Percentiles rank a stretch among this genome's conserved stretches.
These are phyloP conservation scores for Lasiommata megera DNA, from an alignment of 2,888 invertebrate species.

Conservation along the genomic window DNA sequence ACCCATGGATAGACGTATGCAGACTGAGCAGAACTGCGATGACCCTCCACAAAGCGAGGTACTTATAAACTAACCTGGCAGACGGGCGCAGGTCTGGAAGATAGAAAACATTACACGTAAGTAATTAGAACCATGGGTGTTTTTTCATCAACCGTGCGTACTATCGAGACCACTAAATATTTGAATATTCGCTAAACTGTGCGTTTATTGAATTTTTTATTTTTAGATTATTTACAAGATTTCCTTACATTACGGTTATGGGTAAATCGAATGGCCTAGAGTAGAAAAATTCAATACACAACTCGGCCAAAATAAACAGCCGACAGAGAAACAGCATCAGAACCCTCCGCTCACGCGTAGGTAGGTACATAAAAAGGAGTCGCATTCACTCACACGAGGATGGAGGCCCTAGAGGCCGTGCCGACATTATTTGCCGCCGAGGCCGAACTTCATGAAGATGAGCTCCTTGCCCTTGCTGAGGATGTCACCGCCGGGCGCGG, in stretches of 20 bases:
- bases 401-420: slow-evolving; percentile 50
- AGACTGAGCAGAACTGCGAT: slow-evolving; percentile 34
- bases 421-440: slow-evolving; percentile 87
- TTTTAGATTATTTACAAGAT: slow-evolving; percentile 69
- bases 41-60: slow-evolving; percentile 43
- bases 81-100: slow-evolving; percentile 63
- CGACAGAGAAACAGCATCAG: slow-evolving; percentile 37
- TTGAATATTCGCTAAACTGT: slow-evolving; percentile 78
- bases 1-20: neutral
- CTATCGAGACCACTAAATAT: slow-evolving; percentile 73
- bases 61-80: slow-evolving; percentile 64
- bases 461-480: slow-evolving; percentile 96
- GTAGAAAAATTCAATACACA: slow-evolving; percentile 55
- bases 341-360: slow-evolving; percentile 33
- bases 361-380: slow-evolving; percentile 29
- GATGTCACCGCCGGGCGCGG: slow-evolving; percentile 93
- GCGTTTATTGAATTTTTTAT: slow-evolving; percentile 72
- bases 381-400: slow-evolving; percentile 34
- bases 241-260: slow-evolving; percentile 50
- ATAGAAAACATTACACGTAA: slow-evolving; percentile 64
- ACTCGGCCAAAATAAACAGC: slow-evolving; percentile 37
- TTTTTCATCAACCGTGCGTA: slow-evolving; percentile 63
- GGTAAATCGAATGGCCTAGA: slow-evolving; percentile 52
- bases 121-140: slow-evolving; percentile 63
- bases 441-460: slow-evolving; percentile 96